Evolutionary conservation across 2,888 invertebrate species (phyloP), one percentile per base, ranked within the genome.

Genomic region (Chouioia cunea): DNA sequence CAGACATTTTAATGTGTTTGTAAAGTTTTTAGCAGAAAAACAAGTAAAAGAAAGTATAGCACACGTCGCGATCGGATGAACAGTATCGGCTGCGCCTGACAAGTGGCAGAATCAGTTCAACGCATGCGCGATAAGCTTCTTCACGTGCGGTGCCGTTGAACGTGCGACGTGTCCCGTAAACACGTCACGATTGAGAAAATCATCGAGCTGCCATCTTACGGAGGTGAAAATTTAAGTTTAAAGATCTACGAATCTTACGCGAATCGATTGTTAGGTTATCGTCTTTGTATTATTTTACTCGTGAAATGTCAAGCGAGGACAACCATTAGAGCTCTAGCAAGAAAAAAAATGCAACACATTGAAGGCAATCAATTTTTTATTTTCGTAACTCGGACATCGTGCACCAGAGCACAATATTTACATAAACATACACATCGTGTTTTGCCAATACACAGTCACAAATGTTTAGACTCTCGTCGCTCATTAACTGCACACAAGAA

Each of bases 361-460:
- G 77, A 84, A 83, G 83, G 82, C 80, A 83, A 79, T 82, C 76
- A 75, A 78, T 82, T 83, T 83, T 81, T 82, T 81, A 78, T 77
- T 70, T 74, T 78, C 67, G 76, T 79, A 36, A 10, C 36, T 78
- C 75, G 75, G 75, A 78, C 78, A 80, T 79, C 76, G 77, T 76
- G 77, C 77, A 82, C n/a, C 82, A 82, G 76, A 76, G 80, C 82
- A 84, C 82, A 83, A 80, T 76, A 82, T 80, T 59, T 70, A 66
- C 70, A 46, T 70, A 70, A 58, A 73, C 64, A 56, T 70, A 70
- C 63, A 73, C 64, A 56, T 65, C 65, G 56, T 63, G 58, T 48
- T 58, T 71, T 73, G 70, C 70, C 75, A 73, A 78, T 80, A 80
- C 78, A 82, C 81, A 83, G 82, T 82, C 81, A 83, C 82, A 83